Evolutionary conservation across 2,888 invertebrate genomes (phyloP).

Genomic region (Hesperia comma): DNA sequence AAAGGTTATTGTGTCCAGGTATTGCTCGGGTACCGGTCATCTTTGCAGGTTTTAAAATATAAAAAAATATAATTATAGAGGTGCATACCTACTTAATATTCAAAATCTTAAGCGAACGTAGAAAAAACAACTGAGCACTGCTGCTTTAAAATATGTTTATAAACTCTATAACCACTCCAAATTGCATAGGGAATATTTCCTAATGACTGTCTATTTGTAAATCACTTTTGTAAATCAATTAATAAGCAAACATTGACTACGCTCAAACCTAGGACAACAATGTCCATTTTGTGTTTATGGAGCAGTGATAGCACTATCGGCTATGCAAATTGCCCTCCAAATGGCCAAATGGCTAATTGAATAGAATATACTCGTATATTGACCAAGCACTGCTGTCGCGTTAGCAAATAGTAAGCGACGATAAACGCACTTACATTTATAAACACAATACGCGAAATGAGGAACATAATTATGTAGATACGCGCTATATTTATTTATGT

Average conservation of each 20-base stretch:
- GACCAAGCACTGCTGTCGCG: slow-evolving; percentile 29
- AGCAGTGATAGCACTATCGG: slow-evolving; percentile 68
- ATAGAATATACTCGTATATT: slow-evolving; percentile 46
- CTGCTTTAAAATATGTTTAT: too few species aligned
- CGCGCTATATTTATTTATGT: too few species aligned
- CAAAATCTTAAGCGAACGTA: too few species aligned
- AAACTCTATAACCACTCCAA: too few species aligned
- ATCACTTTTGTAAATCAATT: slow-evolving; percentile 12
- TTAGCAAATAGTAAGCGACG: slow-evolving; percentile 48
- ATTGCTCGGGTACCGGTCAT: too few species aligned
- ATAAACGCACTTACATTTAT: slow-evolving; percentile 46
- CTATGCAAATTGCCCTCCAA: slow-evolving; percentile 75
- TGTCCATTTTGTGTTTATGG: slow-evolving; percentile 59
- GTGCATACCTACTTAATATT: too few species aligned
- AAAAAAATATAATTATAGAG: too few species aligned
- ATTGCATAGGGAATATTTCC: background rate
- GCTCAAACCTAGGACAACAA: slow-evolving; percentile 67
- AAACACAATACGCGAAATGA: slow-evolving; percentile 33
- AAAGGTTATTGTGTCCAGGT: too few species aligned
- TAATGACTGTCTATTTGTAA: background rate
- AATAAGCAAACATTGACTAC: slow-evolving; percentile 40
- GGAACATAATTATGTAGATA: background rate
- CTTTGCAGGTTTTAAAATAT: too few species aligned
- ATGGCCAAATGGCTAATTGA: slow-evolving; percentile 73
- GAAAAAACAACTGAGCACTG: too few species aligned